phyloP scores from a whole-genome alignment of 2,888 invertebrate species.

The Diarsia rubi region DNA sequence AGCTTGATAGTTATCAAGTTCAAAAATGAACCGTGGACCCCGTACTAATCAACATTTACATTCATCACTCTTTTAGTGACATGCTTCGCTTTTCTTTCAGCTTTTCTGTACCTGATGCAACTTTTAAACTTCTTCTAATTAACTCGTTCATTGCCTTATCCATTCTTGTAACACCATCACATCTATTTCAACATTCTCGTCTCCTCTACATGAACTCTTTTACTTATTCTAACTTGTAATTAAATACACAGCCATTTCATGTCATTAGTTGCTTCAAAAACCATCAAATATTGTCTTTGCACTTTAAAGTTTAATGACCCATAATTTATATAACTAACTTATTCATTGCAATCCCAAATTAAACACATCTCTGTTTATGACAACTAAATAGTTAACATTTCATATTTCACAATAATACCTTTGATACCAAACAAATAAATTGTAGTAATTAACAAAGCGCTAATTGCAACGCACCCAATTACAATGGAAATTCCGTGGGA shows the following conservation, averaged over 20 bases:
- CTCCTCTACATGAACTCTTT: too few relatives aligned
- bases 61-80: too few relatives aligned
- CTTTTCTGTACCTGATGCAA: too few relatives aligned
- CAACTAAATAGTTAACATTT: constrained; percentile 37
- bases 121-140: too few relatives aligned
- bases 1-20: too few relatives aligned
- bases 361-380: constrained; percentile 4
- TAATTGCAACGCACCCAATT: constrained; percentile 58
- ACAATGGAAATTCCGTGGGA: constrained; percentile 50
- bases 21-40: too few relatives aligned
- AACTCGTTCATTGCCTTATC: too few relatives aligned
- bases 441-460: constrained; percentile 39
- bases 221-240: too few relatives aligned
- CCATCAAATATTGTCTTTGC: background rate
- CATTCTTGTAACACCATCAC: too few relatives aligned
- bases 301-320: background rate
- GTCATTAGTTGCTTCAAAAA: background rate
- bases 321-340: constrained; percentile 13
- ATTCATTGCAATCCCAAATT: constrained; percentile 15
- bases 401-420: constrained; percentile 21
- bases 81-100: too few relatives aligned
- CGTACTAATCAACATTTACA: too few relatives aligned
- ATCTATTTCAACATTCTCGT: too few relatives aligned
- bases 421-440: constrained; percentile 42
- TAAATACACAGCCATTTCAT: background rate